Evolutionary conservation across 2,888 invertebrate species (phyloP).

Genomic region (Lucinisca nassula): DNA sequence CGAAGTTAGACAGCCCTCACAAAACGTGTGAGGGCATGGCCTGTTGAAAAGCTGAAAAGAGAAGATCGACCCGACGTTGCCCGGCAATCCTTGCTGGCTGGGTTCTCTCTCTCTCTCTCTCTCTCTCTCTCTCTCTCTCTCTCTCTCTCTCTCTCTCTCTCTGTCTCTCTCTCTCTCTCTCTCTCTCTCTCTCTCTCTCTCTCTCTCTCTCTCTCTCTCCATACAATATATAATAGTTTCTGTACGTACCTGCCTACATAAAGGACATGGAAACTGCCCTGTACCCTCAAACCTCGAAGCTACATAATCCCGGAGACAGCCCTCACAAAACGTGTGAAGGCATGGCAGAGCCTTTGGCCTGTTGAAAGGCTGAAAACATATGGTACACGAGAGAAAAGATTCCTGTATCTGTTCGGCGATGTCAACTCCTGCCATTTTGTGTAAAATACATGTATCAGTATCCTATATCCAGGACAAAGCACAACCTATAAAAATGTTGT

Average conservation of each 20-base stretch:
- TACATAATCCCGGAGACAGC: slow-evolving; percentile 77
- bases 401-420: slow-evolving; percentile 69
- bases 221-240: background rate
- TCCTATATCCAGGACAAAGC: background rate
- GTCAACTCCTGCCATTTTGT: slow-evolving; percentile 39
- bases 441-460: background rate
- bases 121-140: slow-evolving; percentile 31
- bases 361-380: slow-evolving; percentile 75
- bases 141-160: slow-evolving; percentile 29
- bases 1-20: slow-evolving; percentile 75
- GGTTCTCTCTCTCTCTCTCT: background rate
- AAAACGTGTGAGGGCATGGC: slow-evolving; percentile 82
- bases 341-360: slow-evolving; percentile 81
- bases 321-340: slow-evolving; percentile 81
- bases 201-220: background rate
- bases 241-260: slow-evolving; percentile 75
- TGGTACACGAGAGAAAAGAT: slow-evolving; percentile 72
- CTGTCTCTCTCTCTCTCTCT: slow-evolving; percentile 28
- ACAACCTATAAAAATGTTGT: background rate
- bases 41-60: slow-evolving; percentile 74
- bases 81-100: no score
- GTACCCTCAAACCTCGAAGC: slow-evolving; percentile 68
- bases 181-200: background rate
- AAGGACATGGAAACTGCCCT: slow-evolving; percentile 80
- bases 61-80: no score